Percentiles rank a stretch among this genome's conserved stretches.
These are phyloP conservation scores for Chlamydotis undulata DNA, from an alignment of 2,113 vertebrate species.

Conservation along the genomic window DNA sequence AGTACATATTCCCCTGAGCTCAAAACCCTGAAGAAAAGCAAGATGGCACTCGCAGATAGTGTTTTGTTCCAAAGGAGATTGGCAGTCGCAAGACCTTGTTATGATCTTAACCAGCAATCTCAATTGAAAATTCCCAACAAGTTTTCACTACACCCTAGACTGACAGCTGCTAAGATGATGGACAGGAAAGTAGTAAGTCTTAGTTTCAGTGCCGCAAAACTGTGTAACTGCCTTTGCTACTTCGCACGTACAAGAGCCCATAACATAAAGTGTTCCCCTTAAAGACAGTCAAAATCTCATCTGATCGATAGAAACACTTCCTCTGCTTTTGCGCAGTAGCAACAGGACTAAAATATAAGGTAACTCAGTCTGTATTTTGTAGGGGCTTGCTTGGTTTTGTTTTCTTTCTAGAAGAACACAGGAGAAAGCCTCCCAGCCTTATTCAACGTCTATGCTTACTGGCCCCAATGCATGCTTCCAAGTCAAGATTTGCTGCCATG, in stretches of 20 bases:
- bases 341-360: neutral
- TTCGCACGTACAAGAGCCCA: neutral
- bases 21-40: neutral
- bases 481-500: neutral
- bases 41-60: rapidly evolving
- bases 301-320: neutral
- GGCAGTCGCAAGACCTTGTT: neutral
- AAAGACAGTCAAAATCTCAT: neutral
- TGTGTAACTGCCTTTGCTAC: neutral
- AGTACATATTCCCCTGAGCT: neutral
- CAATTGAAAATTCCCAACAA: neutral
- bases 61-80: neutral
- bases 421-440: neutral
- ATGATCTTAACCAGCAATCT: neutral
- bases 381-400: neutral
- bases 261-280: neutral
- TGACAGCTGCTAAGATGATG: neutral
- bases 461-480: neutral
- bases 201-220: neutral
- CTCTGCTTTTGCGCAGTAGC: neutral
- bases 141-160: neutral
- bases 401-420: neutral
- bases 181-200: neutral
- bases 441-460: neutral
- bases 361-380: neutral